Base-by-base conservation (phyloP, 1,140 invertebrate species). In the Drosophila saltans region DNA sequence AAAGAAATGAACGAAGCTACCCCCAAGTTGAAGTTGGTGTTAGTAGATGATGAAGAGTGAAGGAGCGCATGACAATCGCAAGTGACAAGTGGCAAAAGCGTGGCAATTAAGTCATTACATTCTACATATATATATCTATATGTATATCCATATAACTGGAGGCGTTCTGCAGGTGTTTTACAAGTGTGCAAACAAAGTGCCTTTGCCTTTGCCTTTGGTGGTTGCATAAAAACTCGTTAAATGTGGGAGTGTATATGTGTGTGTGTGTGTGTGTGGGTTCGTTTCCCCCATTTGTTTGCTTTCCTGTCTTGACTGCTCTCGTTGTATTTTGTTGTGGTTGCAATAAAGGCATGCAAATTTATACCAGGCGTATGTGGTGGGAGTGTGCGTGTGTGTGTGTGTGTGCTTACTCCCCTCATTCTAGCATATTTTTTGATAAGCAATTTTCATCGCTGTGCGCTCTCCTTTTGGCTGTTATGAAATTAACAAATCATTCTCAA, bases 311-410 rank as follows among this genome's bases (percentile, higher is more conserved):
- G 33, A 21, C 33, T 60, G 36, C 58, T 40, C 58, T 63, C 70
- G 62, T 63, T 62, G 62, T 58, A 75, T 30, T 73, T 79, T 60
- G 75, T 69, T 73, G 75, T 79, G 76, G 75, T 78, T 88, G 84
- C 84, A 88, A 89, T 89, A 89, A 89, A 89, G 80, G 66, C 85
- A 89, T 89, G 84, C 80, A 89, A 89, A 89, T 89, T 89, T 89
- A 89, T 76, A 77, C 21, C 45, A 52, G 26, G 45, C 21, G 45
- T 48, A 6, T 48, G 45, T 16, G 16, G 4, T 36, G 6, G 3
- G 3, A 4, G 33, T 36, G 6, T 36, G 3, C 6, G 33, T 6
- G 33, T 48, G 45, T 21, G 45, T 48, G 21, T 60, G 30, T 69
- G 60, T 76, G 60, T 68, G 58, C 63, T 52, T 69, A n/a, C 39